Percentiles rank a stretch among this genome's conserved stretches.
Conservation (phyloP, 2,113 vertebrate genomes). For the Callorhinus ursinus region DNA sequence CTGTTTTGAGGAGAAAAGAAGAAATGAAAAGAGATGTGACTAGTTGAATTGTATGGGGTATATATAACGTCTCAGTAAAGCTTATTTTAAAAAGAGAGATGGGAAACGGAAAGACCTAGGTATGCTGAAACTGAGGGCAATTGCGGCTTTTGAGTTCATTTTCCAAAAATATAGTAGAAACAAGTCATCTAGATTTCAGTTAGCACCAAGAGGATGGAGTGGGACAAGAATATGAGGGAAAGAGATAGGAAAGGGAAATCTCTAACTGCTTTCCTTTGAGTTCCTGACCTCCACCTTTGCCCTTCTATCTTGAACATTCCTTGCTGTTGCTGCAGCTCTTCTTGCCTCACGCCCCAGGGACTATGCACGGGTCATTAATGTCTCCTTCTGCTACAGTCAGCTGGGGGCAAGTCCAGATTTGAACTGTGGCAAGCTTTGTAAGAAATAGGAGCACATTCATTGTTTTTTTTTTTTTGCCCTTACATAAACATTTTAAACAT, state of each 20-base stretch:
- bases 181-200: background rate
- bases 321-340: background rate
- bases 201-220: background rate
- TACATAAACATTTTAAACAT: background rate
- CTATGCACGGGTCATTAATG: background rate
- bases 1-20: constrained; percentile 3
- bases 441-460: background rate
- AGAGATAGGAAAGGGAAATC: background rate
- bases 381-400: background rate
- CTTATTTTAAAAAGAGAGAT: background rate
- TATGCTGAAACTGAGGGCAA: background rate
- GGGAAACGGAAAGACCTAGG: background rate
- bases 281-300: background rate
- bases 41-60: background rate
- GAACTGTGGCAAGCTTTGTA: background rate
- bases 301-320: background rate
- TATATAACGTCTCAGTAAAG: background rate
- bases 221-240: background rate
- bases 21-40: background rate
- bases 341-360: background rate
- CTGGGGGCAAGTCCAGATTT: background rate
- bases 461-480: background rate
- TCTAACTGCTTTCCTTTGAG: background rate
- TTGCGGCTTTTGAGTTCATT: background rate
- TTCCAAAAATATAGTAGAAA: background rate